These are phyloP conservation scores for Cataglyphis cursor DNA, from an alignment of 2,888 invertebrate species.

Conservation along the genomic window DNA sequence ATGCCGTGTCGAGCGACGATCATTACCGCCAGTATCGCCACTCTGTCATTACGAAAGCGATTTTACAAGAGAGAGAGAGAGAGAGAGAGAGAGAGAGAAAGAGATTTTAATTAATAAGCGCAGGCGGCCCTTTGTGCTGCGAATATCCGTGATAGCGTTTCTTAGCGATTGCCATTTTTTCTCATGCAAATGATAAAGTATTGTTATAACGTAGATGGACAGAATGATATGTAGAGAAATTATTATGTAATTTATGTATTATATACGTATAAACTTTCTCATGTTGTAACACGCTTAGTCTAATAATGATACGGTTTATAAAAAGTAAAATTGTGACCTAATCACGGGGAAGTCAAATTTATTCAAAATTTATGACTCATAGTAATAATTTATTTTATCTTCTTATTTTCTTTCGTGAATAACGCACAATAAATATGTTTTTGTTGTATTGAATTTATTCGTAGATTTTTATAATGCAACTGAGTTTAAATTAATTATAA, in stretches of 20 bases:
- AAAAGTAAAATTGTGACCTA: neutral
- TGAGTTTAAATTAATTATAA: neutral
- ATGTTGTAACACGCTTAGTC: neutral
- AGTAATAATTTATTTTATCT: neutral
- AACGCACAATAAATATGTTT: neutral
- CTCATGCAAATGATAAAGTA: neutral
- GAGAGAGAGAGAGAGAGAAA: neutral
- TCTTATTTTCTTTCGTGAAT: neutral
- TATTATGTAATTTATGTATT: neutral
- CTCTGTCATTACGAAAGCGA: constrained; percentile 53
- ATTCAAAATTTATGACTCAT: neutral
- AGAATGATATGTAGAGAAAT: neutral
- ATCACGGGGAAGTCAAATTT: neutral
- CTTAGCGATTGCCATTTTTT: neutral
- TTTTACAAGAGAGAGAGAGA: neutral
- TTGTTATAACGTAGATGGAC: neutral
- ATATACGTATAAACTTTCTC: neutral
- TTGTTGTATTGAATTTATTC: neutral
- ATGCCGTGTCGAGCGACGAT: constrained; percentile 47
- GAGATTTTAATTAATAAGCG: constrained; percentile 62
- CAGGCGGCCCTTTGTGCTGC: neutral
- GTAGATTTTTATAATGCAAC: neutral
- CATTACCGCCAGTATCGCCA: constrained; percentile 49
- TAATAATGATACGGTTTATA: neutral
- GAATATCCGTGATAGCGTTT: neutral